Conservation (phyloP, 1,140 invertebrate species). For the Anastrepha obliqua region DNA sequence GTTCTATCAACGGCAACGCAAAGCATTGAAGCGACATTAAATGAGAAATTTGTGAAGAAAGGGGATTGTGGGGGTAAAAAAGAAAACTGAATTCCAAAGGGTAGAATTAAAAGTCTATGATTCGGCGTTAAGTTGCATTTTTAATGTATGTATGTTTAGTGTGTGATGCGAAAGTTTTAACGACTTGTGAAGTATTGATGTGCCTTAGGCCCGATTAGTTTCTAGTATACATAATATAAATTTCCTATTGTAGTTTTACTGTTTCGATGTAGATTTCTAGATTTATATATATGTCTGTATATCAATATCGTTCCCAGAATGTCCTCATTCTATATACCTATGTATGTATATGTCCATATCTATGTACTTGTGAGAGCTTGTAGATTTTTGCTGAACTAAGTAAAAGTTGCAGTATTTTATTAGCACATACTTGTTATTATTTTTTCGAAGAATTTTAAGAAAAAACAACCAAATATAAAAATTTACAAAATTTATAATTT, state of each 20-base stretch:
- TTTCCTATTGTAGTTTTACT: neutral
- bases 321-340: neutral
- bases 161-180: neutral
- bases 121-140: neutral
- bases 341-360: neutral
- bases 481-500: too few species aligned
- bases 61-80: neutral
- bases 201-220: constrained; percentile 15
- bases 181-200: constrained; percentile 24
- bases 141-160: neutral
- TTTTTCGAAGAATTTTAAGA: neutral
- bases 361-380: neutral
- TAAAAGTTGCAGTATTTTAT: constrained; percentile 13
- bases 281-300: neutral
- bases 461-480: neutral
- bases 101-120: neutral
- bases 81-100: constrained; percentile 12
- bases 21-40: constrained; percentile 66
- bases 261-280: neutral
- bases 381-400: neutral
- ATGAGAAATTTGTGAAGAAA: neutral
- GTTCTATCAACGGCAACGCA: constrained; percentile 72
- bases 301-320: too few species aligned
- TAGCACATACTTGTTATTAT: neutral
- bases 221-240: neutral